phyloP scores from a whole-genome alignment of 2,113 vertebrate genomes.

The Ciconia boyciana region DNA sequence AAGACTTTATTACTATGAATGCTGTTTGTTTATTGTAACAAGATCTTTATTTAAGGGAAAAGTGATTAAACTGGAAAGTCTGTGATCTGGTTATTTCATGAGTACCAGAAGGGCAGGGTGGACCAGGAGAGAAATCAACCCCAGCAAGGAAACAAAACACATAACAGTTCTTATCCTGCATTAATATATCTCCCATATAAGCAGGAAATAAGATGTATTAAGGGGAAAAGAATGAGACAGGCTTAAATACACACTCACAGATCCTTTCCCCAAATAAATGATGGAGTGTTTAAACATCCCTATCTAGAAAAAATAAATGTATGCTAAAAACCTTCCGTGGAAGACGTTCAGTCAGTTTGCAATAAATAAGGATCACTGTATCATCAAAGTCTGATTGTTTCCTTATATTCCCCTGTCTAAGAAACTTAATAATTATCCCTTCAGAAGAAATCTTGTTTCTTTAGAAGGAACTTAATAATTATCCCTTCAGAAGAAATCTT shows the following conservation, averaged over 20 bases:
- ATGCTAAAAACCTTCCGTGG: neutral
- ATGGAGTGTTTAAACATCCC: neutral
- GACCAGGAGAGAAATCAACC: neutral
- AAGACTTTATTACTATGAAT: neutral
- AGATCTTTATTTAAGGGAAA: constrained; percentile 22
- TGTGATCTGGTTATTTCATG: constrained; percentile 23
- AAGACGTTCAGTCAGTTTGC: neutral
- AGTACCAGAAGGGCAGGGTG: neutral
- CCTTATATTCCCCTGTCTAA: neutral
- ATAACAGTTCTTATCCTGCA: neutral
- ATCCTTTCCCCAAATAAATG: neutral
- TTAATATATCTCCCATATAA: neutral
- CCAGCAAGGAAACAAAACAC: neutral
- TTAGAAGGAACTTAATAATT: neutral
- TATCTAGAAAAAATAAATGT: neutral
- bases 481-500: neutral
- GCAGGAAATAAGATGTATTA: neutral
- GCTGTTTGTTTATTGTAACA: neutral
- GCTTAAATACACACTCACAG: neutral
- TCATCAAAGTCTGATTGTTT: neutral
- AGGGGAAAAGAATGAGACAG: neutral
- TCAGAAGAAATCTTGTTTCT: neutral
- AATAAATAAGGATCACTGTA: neutral
- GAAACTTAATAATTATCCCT: neutral
- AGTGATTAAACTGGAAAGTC: constrained; percentile 16